These are phyloP conservation scores for Motacilla tschutschensis DNA, from an alignment of 2,113 vertebrate genomes.

Conservation along the genomic window DNA sequence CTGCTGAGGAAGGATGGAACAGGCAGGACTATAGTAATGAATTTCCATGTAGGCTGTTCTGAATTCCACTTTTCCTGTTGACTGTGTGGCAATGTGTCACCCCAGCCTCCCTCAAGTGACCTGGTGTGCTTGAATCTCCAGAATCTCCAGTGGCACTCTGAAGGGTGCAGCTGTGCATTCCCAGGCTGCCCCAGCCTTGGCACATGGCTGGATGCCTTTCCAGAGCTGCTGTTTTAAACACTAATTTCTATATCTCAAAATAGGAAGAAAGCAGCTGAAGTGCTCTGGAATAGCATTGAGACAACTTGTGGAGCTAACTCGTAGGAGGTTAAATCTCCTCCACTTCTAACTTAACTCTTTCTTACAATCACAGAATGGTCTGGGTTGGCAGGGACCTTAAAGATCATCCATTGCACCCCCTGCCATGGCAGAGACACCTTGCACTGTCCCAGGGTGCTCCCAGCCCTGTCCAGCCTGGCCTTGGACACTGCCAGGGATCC, in stretches of 20 bases:
- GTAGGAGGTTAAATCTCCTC: background rate
- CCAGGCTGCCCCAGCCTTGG: background rate
- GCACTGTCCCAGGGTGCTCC: background rate
- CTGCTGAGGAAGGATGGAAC: background rate
- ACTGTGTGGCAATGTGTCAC: background rate
- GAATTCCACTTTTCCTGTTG: background rate
- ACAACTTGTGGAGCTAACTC: background rate
- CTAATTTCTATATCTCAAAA: background rate
- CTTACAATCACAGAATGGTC: background rate
- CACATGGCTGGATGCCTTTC: background rate
- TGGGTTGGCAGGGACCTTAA: background rate
- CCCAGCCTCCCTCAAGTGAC: background rate
- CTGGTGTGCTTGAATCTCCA: accelerated
- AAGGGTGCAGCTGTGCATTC: background rate
- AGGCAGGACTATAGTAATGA: background rate
- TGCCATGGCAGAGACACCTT: background rate
- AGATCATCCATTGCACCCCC: accelerated
- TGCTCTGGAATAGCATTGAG: background rate
- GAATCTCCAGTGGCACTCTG: too few relatives aligned
- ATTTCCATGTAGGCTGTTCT: background rate
- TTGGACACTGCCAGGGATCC: background rate
- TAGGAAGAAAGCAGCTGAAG: background rate
- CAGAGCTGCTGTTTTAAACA: background rate
- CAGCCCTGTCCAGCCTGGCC: accelerated
- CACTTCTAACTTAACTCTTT: background rate